These are phyloP conservation scores for Choristoneura fumiferana DNA, from an alignment of 1,140 invertebrate species.

Conservation along the genomic window DNA sequence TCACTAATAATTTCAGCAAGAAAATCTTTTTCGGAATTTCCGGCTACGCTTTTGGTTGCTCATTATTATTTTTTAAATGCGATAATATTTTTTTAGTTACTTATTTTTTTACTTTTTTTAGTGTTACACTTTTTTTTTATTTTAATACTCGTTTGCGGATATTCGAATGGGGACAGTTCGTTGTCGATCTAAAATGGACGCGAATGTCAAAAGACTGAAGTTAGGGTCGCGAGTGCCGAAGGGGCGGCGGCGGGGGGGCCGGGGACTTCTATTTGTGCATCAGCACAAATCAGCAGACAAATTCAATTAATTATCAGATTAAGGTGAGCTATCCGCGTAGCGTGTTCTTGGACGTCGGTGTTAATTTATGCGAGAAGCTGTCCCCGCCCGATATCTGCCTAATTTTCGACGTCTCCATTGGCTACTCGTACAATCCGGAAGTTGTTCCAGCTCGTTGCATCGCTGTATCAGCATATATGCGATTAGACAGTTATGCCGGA, in stretches of 20 bases:
- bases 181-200: slow-evolving; percentile 72
- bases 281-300: slow-evolving; percentile 75
- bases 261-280: slow-evolving; percentile 68
- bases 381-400: slow-evolving; percentile 38
- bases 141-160: slow-evolving; percentile 30
- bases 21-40: not conserved
- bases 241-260: slow-evolving; percentile 45
- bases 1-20: slow-evolving; percentile 23
- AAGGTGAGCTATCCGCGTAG: slow-evolving; percentile 69
- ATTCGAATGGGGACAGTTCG: slow-evolving; percentile 55
- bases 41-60: not conserved
- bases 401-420: slow-evolving; percentile 36
- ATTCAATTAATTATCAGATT: slow-evolving; percentile 79
- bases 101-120: slow-evolving; percentile 28
- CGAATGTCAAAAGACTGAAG: slow-evolving; percentile 75
- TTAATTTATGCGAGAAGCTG: slow-evolving; percentile 49
- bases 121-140: slow-evolving; percentile 42
- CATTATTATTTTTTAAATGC: slow-evolving; percentile 41
- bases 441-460: not conserved
- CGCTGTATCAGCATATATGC: too few species aligned
- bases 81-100: too few species aligned
- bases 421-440: slow-evolving; percentile 6
- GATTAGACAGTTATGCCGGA: too few species aligned
- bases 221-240: slow-evolving; percentile 53
- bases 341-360: slow-evolving; percentile 54